Conservation (phyloP, 2,113 vertebrate species). For the Channa maculata region DNA sequence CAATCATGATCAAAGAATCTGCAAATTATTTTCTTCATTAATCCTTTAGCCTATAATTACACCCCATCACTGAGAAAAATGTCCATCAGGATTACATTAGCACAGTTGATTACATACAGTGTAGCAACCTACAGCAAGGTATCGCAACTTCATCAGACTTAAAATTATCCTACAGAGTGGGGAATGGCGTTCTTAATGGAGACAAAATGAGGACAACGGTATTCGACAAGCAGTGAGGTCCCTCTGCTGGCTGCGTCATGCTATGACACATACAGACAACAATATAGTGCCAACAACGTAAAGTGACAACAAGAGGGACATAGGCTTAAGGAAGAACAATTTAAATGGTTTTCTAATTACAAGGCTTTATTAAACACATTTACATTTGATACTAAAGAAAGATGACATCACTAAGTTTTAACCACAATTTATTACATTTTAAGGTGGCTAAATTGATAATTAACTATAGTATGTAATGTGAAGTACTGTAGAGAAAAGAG, state of each 20-base stretch:
- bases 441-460: background rate
- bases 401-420: constrained; percentile 1
- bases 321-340: no score
- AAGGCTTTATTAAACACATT: no score
- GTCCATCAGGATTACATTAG: background rate
- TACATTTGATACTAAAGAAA: no score
- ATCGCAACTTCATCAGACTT: constrained; percentile 7
- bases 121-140: constrained; percentile 1
- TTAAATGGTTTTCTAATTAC: no score
- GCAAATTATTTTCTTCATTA: background rate
- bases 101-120: background rate
- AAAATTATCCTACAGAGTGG: background rate
- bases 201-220: constrained; percentile 4
- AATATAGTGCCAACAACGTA: no score
- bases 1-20: background rate
- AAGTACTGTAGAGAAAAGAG: constrained; percentile 8
- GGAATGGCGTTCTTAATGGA: constrained; percentile 1
- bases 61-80: no score
- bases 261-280: background rate
- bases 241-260: constrained; percentile 66
- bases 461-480: constrained; percentile 5
- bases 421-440: background rate
- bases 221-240: constrained; percentile 26
- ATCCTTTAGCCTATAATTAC: background rate
- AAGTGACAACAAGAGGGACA: no score